Evolutionary conservation across 1,140 invertebrate genomes (phyloP).

Genomic region (Matsumurasca onukii): DNA sequence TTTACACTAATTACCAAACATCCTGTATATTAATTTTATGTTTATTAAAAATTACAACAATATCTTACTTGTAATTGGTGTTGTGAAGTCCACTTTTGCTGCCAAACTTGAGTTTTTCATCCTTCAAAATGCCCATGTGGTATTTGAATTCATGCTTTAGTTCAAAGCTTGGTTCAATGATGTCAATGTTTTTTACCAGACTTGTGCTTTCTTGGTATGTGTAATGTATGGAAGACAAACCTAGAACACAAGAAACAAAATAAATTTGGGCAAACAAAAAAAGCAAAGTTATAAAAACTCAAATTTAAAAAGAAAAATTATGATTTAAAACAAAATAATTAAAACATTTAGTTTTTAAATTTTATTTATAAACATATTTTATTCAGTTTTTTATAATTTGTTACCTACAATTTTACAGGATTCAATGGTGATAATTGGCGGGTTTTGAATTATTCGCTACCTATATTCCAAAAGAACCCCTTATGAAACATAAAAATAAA

Average conservation of each 20-base stretch:
- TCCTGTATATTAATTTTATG: too few species aligned
- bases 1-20: too few species aligned
- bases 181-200: conserved; percentile 80
- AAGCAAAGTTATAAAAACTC: too few species aligned
- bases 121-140: conserved; percentile 85
- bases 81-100: conserved; percentile 82
- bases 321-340: background rate
- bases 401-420: too few species aligned
- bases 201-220: conserved; percentile 83
- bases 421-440: too few species aligned
- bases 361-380: conserved; percentile 2
- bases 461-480: too few species aligned
- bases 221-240: conserved; percentile 84
- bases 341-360: conserved; percentile 3
- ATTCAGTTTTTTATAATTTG: too few species aligned
- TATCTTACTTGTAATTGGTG: conserved; percentile 71
- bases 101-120: conserved; percentile 81
- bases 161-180: conserved; percentile 83
- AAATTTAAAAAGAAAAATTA: too few species aligned
- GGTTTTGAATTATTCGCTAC: too few species aligned
- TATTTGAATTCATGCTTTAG: conserved; percentile 87
- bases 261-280: too few species aligned
- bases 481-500: conserved; percentile 48
- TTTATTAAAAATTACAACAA: too few species aligned
- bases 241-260: conserved; percentile 43